Percentiles rank a stretch among this genome's conserved stretches.
These are phyloP conservation scores for Carassius carassius DNA, from an alignment of 2,113 vertebrate species.

Conservation along the genomic window DNA sequence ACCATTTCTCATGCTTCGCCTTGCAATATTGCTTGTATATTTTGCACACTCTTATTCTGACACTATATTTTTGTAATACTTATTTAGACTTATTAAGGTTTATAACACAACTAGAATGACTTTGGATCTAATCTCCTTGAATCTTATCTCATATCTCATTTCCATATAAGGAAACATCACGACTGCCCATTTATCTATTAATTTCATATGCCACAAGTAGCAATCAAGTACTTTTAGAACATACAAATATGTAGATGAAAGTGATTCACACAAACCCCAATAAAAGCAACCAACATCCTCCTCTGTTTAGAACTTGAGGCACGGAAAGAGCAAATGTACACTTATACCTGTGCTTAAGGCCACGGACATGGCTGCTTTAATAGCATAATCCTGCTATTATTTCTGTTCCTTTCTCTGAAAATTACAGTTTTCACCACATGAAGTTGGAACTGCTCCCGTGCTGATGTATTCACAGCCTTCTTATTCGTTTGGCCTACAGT, in stretches of 20 bases:
- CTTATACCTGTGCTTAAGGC: slow-evolving; percentile 52
- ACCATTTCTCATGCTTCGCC: too few relatives aligned
- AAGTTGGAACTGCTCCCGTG: slow-evolving; percentile 62
- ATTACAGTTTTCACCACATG: slow-evolving; percentile 64
- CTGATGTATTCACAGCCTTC: slow-evolving; percentile 63
- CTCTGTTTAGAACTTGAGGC: slow-evolving; percentile 32
- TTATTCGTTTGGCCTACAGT: slow-evolving; percentile 60
- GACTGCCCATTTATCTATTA: neutral
- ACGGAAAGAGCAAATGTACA: slow-evolving; percentile 34
- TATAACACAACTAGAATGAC: neutral
- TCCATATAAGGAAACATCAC: neutral
- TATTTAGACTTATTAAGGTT: neutral
- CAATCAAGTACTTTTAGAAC: slow-evolving; percentile 6
- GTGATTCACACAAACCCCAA: slow-evolving; percentile 23
- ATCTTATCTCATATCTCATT: slow-evolving; percentile 8
- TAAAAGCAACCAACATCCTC: slow-evolving; percentile 40
- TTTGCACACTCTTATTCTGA: neutral
- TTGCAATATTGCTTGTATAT: too few relatives aligned
- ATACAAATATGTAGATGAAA: slow-evolving; percentile 8
- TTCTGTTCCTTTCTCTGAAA: slow-evolving; percentile 50
- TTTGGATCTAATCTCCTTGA: neutral
- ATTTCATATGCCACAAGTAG: slow-evolving; percentile 7
- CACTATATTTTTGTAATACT: neutral
- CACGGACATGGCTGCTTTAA: slow-evolving; percentile 53
- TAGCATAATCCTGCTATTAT: slow-evolving; percentile 57